phyloP scores from a whole-genome alignment of 1,140 invertebrate genomes.

The Rhyacophila brunnea region DNA sequence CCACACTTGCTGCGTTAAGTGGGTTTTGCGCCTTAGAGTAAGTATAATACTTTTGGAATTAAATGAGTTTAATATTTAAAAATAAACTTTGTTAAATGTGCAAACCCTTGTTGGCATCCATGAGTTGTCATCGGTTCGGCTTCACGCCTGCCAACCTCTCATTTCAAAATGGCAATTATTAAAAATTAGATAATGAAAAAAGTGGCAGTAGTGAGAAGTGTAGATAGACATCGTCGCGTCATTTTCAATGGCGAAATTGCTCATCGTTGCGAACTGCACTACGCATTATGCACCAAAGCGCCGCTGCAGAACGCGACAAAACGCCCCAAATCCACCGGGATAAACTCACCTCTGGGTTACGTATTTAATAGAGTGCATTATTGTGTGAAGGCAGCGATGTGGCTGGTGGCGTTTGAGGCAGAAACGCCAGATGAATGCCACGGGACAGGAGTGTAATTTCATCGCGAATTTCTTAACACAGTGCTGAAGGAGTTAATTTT shows the following conservation, averaged over 20 bases:
- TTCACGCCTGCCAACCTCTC: slow-evolving; percentile 21
- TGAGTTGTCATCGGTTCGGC: slow-evolving; percentile 7
- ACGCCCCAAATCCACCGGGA: no score
- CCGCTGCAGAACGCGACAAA: no score
- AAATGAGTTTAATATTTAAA: no score
- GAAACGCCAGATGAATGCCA: background rate
- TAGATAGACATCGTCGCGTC: slow-evolving; percentile 3
- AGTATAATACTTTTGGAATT: no score
- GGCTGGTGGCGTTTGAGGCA: background rate
- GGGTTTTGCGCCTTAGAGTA: no score
- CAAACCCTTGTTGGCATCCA: no score
- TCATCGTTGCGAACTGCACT: slow-evolving; percentile 30
- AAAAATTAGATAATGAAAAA: slow-evolving; percentile 36
- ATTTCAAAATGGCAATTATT: slow-evolving; percentile 37
- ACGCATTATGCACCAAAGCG: slow-evolving; percentile 5
- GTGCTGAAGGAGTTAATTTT: no score
- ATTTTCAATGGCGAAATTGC: slow-evolving; percentile 30
- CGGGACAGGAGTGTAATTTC: background rate
- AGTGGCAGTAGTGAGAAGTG: slow-evolving; percentile 18
- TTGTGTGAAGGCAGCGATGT: background rate
- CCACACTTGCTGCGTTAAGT: no score
- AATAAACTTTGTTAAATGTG: no score
- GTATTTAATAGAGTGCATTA: no score
- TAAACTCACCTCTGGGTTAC: no score
- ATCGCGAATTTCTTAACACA: background rate